A percentile compares a stretch with the other conserved stretches of the same genome.
phyloP scores from a whole-genome alignment of 2,113 vertebrate species.

The Corythornis vintsioides region DNA sequence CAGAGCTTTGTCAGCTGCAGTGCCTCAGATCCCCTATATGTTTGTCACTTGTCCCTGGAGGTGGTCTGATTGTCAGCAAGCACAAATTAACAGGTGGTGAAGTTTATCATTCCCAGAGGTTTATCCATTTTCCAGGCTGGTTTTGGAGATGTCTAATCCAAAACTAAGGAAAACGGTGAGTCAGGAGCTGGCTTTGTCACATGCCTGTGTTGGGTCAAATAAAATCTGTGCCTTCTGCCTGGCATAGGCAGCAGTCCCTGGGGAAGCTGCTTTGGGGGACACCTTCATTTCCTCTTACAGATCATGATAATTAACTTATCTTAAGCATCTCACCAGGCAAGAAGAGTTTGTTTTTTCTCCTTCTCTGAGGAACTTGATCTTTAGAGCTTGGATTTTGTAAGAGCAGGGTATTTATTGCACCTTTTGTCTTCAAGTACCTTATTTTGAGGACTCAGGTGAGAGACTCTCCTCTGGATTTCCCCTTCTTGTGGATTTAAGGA shows the following conservation, averaged over 20 bases:
- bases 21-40: not conserved
- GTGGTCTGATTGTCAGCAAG: not conserved
- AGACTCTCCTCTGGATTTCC: not conserved
- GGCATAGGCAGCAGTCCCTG: not conserved
- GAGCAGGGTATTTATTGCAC: not conserved
- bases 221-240: rapidly evolving
- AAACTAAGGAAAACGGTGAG: not conserved
- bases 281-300: not conserved
- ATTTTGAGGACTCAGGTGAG: rapidly evolving
- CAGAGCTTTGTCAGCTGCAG: rapidly evolving
- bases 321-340: rapidly evolving
- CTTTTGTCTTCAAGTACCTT: not conserved
- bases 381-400: not conserved
- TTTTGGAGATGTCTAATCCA: not conserved
- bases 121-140: not conserved
- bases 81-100: rapidly evolving
- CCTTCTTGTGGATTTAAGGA: rapidly evolving
- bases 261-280: not conserved
- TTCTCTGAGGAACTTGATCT: not conserved
- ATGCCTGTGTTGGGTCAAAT: rapidly evolving
- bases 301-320: not conserved
- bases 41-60: not conserved
- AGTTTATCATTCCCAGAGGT: not conserved
- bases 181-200: not conserved
- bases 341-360: not conserved